Conservation (phyloP, 2,888 invertebrate genomes). For the Drosophila recens region DNA sequence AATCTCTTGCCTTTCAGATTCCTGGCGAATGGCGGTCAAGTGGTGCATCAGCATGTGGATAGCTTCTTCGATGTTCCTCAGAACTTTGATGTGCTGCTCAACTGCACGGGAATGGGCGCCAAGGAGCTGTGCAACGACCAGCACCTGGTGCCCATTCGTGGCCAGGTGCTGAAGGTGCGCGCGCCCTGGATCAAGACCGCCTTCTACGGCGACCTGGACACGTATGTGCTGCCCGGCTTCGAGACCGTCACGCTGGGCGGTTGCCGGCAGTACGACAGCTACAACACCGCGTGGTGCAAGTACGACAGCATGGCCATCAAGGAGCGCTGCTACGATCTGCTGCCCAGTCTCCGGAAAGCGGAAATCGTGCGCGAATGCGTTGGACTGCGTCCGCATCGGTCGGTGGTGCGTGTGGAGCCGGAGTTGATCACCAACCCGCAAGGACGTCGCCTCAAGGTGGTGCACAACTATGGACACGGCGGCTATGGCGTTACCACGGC, state of each 20-base stretch:
- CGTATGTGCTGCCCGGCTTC: constrained; percentile 93
- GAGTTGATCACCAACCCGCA: constrained; percentile 85
- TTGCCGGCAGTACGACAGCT: constrained; percentile 92
- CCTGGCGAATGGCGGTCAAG: constrained; percentile 87
- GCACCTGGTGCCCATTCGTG: constrained; percentile 92
- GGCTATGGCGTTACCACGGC: constrained; percentile 96
- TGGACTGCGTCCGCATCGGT: constrained; percentile 93
- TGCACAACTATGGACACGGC: constrained; percentile 98
- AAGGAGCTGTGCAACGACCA: constrained; percentile 91
- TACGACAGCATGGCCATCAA: constrained; percentile 92
- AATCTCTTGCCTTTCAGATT: constrained; percentile 85
- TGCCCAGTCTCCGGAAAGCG: constrained; percentile 89
- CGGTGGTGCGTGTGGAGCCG: constrained; percentile 89
- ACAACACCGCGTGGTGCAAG: constrained; percentile 88
- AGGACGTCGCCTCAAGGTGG: constrained; percentile 87
- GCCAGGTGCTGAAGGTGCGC: constrained; percentile 92
- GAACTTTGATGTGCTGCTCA: constrained; percentile 90
- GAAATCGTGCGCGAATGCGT: constrained; percentile 89
- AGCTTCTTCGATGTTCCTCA: constrained; percentile 88
- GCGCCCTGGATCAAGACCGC: constrained; percentile 97
- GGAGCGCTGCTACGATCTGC: constrained; percentile 90
- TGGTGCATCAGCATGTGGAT: constrained; percentile 87
- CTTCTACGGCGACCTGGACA: constrained; percentile 93
- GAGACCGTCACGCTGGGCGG: constrained; percentile 93
- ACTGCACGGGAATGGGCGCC: constrained; percentile 95